Evolutionary conservation across 1,140 invertebrate species (phyloP), one percentile per base, ranked within the genome.

Genomic region (Copidosoma floridanum): DNA sequence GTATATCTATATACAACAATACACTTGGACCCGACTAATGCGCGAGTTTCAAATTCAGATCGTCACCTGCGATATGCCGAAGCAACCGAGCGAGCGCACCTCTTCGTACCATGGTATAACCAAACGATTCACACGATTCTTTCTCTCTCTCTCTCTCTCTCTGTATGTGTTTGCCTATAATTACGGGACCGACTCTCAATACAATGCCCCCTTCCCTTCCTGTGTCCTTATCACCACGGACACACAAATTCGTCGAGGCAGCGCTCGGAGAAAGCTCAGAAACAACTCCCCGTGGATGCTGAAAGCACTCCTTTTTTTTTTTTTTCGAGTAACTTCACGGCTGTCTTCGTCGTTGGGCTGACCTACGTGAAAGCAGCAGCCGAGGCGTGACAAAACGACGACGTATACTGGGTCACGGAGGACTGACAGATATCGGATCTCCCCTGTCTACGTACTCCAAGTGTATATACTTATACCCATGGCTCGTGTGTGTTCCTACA

Each of bases 401-500:
- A 59, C 50, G 53, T 29, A 16, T 59, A 67, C 61, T 63, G 40
- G 67, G 65, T 67, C 68, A 68, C 58, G 47, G 65, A 63, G 65
- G 69, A 74, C 68, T 73, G 69, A 73, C 71, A 65, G 71, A 68
- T 58, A 58, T 73, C 65, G 65, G 57, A 72, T 72, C 65, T 61
- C 52, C 68, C 58, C 72, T 43, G n/a, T 14, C n/a, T n/a, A n/a
- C n/a, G n/a, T n/a, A n/a, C n/a, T n/a, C n/a, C n/a, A n/a, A n/a
- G n/a, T n/a, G n/a, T n/a, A n/a, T n/a, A n/a, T n/a, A n/a, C n/a
- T n/a, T n/a, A n/a, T n/a, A n/a, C n/a, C n/a, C n/a, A n/a, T n/a
- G n/a, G n/a, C n/a, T n/a, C n/a, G n/a, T n/a, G n/a, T n/a, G n/a
- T n/a, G n/a, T n/a, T n/a, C n/a, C n/a, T n/a, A n/a, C n/a, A n/a